Percentiles rank a stretch among this genome's conserved stretches.
Evolutionary conservation across 1,140 invertebrate species (phyloP).

Genomic region (Homalodisca vitripennis): DNA sequence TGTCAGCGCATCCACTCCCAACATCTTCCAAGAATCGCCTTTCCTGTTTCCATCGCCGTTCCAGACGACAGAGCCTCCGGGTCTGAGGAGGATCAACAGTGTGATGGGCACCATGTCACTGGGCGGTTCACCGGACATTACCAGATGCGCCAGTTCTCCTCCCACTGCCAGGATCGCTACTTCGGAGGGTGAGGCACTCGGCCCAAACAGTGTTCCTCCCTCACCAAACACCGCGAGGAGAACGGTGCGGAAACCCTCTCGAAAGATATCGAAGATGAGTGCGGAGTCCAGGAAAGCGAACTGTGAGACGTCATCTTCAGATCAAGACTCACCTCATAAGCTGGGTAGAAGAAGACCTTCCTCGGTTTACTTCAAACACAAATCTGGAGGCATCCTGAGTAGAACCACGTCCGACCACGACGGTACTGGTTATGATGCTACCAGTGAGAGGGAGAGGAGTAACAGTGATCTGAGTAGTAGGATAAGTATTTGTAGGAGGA

Average conservation of each 20-base stretch:
- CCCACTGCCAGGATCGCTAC: not conserved
- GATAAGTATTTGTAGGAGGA: slow-evolving; percentile 39
- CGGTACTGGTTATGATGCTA: slow-evolving; percentile 26
- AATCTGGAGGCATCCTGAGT: slow-evolving; percentile 7
- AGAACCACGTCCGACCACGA: slow-evolving; percentile 24
- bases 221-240: slow-evolving; percentile 27
- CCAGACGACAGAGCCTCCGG: not conserved
- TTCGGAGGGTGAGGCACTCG: not conserved
- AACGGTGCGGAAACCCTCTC: slow-evolving; percentile 17
- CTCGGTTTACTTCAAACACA: slow-evolving; percentile 35
- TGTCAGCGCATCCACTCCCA: not conserved
- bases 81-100: slow-evolving; percentile 22
- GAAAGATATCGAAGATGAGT: slow-evolving; percentile 27
- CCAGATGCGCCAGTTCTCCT: slow-evolving; percentile 26
- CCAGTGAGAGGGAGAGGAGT: slow-evolving; percentile 39
- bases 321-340: slow-evolving; percentile 43
- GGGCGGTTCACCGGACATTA: not conserved
- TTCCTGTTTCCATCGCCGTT: not conserved
- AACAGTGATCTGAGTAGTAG: slow-evolving; percentile 43
- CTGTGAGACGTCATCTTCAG: slow-evolving; percentile 38
- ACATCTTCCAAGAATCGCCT: slow-evolving; percentile 12
- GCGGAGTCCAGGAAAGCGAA: slow-evolving; percentile 16
- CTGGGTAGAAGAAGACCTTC: slow-evolving; percentile 37
- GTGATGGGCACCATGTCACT: slow-evolving; percentile 27
- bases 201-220: slow-evolving; percentile 17